Conservation (phyloP, 2,797 vertebrate genomes). For the Carcharodon carcharias region DNA sequence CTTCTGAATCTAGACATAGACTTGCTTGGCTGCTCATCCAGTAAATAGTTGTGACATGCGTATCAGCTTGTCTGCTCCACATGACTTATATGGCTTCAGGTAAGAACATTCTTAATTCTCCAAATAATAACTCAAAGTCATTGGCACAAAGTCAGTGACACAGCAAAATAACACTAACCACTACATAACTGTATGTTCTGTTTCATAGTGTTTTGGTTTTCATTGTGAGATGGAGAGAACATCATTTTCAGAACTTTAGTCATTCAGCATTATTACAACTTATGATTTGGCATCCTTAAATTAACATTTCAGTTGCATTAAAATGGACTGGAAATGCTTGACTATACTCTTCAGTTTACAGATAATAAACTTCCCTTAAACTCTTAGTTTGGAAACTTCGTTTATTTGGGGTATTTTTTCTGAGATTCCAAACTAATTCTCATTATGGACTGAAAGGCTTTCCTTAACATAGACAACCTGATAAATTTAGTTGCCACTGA, state of each 20-base stretch:
- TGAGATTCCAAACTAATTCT: not conserved
- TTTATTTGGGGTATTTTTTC: not conserved
- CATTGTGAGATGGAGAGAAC: not conserved
- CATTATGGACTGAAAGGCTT: not conserved
- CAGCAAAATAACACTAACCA: slow-evolving; percentile 43
- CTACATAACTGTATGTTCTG: slow-evolving; percentile 41
- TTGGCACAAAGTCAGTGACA: slow-evolving; percentile 41
- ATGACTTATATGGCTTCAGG: slow-evolving; percentile 38
- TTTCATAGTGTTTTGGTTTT: slow-evolving; percentile 37
- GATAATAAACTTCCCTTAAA: slow-evolving; percentile 30
- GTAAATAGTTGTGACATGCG: slow-evolving; percentile 4
- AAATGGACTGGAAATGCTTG: slow-evolving; percentile 37
- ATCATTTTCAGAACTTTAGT: not conserved
- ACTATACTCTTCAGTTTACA: slow-evolving; percentile 38
- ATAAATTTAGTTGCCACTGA: not conserved
- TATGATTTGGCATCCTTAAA: not conserved
- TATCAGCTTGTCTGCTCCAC: not conserved
- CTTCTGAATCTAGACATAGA: not conserved
- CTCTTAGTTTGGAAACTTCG: not conserved
- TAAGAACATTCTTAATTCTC: slow-evolving; percentile 40
- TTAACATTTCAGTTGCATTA: slow-evolving; percentile 37
- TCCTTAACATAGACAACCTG: not conserved
- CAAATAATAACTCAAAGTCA: slow-evolving; percentile 40
- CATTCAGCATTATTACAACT: not conserved
- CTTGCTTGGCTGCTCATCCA: not conserved